These are phyloP conservation scores for Gymnarchus niloticus DNA, from an alignment of 2,113 vertebrate species.

Conservation along the genomic window DNA sequence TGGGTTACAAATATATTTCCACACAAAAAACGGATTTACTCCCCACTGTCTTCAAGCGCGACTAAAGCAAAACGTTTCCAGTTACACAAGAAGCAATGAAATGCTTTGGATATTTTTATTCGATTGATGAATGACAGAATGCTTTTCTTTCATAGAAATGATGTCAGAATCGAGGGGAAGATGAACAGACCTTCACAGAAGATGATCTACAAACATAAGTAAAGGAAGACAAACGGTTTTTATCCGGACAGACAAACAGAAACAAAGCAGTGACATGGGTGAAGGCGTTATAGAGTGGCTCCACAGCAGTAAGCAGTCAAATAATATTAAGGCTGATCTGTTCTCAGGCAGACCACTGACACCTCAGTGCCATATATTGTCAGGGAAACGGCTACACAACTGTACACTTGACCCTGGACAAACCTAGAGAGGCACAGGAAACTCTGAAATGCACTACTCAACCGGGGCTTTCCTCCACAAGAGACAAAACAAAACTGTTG, in stretches of 20 bases:
- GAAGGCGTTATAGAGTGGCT: not conserved
- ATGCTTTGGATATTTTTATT: constrained; percentile 16
- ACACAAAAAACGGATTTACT: not conserved
- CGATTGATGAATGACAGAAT: not conserved
- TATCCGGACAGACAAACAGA: not conserved
- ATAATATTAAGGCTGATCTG: not conserved
- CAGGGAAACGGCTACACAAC: not conserved
- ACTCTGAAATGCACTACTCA: not conserved
- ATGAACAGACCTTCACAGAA: not conserved
- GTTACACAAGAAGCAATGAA: not conserved
- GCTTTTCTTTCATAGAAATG: not conserved
- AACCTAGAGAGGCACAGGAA: not conserved
- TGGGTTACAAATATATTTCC: constrained; percentile 2
- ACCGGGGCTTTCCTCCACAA: not conserved
- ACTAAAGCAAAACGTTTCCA: not conserved
- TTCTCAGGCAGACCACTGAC: not conserved
- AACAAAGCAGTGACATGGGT: not conserved
- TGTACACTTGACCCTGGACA: not conserved
- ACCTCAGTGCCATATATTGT: not conserved
- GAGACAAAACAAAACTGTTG: not conserved
- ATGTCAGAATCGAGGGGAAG: not conserved
- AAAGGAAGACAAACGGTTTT: not conserved
- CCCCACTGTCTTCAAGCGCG: not conserved
- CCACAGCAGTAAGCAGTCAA: not conserved
- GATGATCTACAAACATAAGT: not conserved